Percentiles rank a stretch among this genome's conserved stretches.
phyloP scores from a whole-genome alignment of 2,113 vertebrate species.

The Propithecus coquereli region DNA sequence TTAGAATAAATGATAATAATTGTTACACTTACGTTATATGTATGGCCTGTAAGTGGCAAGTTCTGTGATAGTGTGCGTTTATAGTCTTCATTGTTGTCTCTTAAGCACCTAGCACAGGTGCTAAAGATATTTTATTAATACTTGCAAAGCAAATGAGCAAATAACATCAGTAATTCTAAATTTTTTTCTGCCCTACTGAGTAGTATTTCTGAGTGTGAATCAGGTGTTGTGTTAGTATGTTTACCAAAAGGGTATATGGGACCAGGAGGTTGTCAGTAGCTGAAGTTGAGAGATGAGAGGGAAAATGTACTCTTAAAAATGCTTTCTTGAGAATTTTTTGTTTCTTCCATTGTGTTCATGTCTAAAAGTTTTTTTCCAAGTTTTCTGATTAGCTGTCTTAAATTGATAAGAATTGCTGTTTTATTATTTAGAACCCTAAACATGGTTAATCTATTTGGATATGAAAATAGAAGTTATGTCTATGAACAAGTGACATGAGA shows the following conservation, averaged over 20 bases:
- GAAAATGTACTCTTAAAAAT: background rate
- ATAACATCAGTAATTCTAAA: background rate
- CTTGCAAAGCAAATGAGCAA: background rate
- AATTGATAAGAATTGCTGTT: background rate
- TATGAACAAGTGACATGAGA: background rate
- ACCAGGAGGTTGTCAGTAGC: background rate
- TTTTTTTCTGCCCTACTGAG: background rate
- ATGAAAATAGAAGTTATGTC: background rate
- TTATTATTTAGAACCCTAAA: background rate
- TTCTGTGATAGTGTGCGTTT: background rate
- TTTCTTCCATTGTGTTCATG: background rate
- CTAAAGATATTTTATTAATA: background rate
- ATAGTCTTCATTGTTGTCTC: background rate
- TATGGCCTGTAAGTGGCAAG: background rate
- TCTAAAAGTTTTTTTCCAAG: background rate
- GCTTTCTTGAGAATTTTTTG: background rate
- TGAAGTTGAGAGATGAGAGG: background rate
- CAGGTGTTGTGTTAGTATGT: background rate
- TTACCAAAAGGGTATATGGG: background rate
- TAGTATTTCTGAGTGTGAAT: background rate
- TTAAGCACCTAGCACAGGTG: background rate
- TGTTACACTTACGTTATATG: background rate
- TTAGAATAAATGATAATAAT: background rate
- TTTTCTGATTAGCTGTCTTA: slow-evolving; percentile 22
- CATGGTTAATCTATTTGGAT: background rate